Percentiles rank a stretch among this genome's conserved stretches.
These are phyloP conservation scores for Drosophila picticornis DNA, from an alignment of 2,888 invertebrate species.

Conservation along the genomic window DNA sequence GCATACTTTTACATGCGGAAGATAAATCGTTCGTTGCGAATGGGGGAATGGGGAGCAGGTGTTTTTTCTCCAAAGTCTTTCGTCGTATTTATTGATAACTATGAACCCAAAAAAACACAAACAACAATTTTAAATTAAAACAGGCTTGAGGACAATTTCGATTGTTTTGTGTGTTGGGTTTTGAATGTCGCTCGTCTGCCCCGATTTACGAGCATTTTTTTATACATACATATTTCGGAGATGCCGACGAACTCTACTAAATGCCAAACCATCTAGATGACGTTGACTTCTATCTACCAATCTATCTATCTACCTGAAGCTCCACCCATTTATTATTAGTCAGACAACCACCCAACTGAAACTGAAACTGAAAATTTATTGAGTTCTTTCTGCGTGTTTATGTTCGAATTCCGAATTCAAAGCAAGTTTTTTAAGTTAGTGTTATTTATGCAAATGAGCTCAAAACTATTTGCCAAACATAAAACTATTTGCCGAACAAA, in stretches of 20 bases:
- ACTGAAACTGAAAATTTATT: slow-evolving; percentile 20
- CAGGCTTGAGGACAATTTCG: slow-evolving; percentile 73
- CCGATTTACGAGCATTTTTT: slow-evolving; percentile 41
- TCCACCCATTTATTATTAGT: not conserved
- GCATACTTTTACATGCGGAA: slow-evolving; percentile 54
- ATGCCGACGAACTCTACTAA: slow-evolving; percentile 48
- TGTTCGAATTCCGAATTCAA: slow-evolving; percentile 64
- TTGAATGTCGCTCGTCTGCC: slow-evolving; percentile 25
- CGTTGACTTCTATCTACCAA: slow-evolving; percentile 12
- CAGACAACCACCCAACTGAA: slow-evolving; percentile 16
- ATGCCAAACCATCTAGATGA: slow-evolving; percentile 20
- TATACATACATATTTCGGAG: not conserved
- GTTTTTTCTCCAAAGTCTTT: slow-evolving; percentile 31
- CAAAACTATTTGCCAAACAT: slow-evolving; percentile 20
- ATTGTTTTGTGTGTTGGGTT: slow-evolving; percentile 31
- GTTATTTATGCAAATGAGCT: slow-evolving; percentile 73
- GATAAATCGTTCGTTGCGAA: slow-evolving; percentile 47
- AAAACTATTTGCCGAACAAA: no score
- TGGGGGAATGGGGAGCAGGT: not conserved
- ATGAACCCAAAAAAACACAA: slow-evolving; percentile 56
- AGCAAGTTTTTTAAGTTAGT: slow-evolving; percentile 79
- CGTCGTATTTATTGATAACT: slow-evolving; percentile 64
- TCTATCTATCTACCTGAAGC: not conserved
- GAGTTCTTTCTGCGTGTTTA: slow-evolving; percentile 2
- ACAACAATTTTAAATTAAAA: slow-evolving; percentile 48